phyloP scores from a whole-genome alignment of 2,888 invertebrate genomes.

The Tinea semifulvella region DNA sequence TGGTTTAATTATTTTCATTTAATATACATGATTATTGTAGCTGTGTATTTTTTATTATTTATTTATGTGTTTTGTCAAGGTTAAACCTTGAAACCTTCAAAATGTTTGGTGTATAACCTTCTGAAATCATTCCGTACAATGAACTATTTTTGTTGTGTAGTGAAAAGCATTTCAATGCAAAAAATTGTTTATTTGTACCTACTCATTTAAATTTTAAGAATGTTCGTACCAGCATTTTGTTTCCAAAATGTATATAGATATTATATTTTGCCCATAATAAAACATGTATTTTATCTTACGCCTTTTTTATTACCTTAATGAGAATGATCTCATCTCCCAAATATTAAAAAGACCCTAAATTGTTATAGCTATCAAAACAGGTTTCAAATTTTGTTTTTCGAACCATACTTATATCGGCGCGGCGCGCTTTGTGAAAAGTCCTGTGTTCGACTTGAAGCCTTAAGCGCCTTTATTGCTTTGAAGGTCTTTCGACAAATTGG shows the following conservation, averaged over 20 bases:
- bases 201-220: constrained; percentile 39
- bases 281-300: constrained; percentile 15
- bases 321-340: too few relatives aligned
- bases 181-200: neutral
- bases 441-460: too few relatives aligned
- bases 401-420: too few relatives aligned
- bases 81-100: constrained; percentile 3
- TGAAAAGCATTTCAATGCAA: constrained; percentile 6
- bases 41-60: constrained; percentile 6
- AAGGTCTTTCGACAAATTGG: too few relatives aligned
- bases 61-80: constrained; percentile 6
- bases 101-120: constrained; percentile 8
- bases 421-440: too few relatives aligned
- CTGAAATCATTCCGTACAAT: constrained; percentile 39
- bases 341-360: too few relatives aligned
- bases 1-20: constrained; percentile 2
- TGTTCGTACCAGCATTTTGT: constrained; percentile 61
- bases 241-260: constrained; percentile 61
- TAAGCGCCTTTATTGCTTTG: too few relatives aligned
- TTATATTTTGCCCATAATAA: constrained; percentile 64
- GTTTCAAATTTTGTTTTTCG: too few relatives aligned
- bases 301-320: too few relatives aligned
- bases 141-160: constrained; percentile 18
- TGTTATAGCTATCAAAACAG: too few relatives aligned
- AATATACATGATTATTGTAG: constrained; percentile 10